Conservation (phyloP, 2,888 invertebrate species). For the Doris montereyensis region DNA sequence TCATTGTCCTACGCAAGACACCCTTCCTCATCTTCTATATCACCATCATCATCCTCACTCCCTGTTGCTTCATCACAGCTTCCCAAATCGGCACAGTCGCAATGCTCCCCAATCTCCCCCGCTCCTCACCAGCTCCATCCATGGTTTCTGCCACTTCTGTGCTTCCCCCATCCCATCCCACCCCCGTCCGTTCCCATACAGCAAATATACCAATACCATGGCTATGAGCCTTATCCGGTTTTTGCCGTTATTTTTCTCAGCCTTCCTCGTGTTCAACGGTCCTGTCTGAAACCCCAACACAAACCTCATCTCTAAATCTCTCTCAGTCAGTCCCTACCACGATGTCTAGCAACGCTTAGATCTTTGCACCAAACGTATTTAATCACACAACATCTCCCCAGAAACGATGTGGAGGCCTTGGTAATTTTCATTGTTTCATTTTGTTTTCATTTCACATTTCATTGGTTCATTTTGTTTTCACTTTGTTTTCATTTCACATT, state of each 20-base stretch:
- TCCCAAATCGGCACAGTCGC: no score
- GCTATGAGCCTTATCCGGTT: slow-evolving; percentile 26
- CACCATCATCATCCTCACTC: no score
- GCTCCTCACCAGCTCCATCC: background rate
- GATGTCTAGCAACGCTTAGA: no score
- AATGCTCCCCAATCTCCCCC: background rate
- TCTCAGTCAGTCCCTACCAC: no score
- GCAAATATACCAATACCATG: slow-evolving; percentile 29
- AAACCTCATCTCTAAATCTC: background rate
- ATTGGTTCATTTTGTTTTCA: no score
- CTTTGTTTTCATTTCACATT: no score
- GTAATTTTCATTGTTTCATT: background rate
- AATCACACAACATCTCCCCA: slow-evolving; percentile 32
- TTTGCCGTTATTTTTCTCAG: no score
- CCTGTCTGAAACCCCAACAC: background rate
- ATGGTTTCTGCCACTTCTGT: background rate
- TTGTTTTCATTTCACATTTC: no score
- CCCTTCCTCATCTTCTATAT: no score
- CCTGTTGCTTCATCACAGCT: no score
- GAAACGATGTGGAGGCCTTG: slow-evolving; percentile 42
- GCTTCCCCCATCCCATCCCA: background rate
- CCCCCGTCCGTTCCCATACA: background rate
- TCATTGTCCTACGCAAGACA: no score
- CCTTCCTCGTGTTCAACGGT: no score
- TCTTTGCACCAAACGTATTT: slow-evolving; percentile 25